Conservation (phyloP, 2,888 invertebrate genomes). For the Papilio elwesi region DNA sequence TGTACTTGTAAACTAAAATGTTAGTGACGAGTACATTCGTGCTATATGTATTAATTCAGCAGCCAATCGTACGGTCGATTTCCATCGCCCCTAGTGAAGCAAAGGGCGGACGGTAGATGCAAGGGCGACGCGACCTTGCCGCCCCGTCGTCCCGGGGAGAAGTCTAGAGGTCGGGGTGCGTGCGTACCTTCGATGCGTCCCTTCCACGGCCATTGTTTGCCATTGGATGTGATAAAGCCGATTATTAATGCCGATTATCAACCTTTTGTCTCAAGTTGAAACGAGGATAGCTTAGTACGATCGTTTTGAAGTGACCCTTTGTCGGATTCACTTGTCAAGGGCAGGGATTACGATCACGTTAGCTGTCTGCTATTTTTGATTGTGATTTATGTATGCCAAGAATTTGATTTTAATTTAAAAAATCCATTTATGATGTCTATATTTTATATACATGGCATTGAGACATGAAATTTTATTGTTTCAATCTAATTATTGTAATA, state of each 20-base stretch:
- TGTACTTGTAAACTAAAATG: slow-evolving; percentile 2
- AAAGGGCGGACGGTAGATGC: slow-evolving; percentile 70
- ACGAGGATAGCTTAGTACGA: slow-evolving; percentile 5
- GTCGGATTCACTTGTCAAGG: slow-evolving; percentile 3
- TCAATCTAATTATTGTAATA: not conserved
- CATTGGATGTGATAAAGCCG: slow-evolving; percentile 31
- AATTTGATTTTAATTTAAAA: not conserved
- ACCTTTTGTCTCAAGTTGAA: slow-evolving; percentile 39
- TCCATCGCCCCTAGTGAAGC: slow-evolving; percentile 44
- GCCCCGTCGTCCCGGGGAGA: slow-evolving; percentile 57
- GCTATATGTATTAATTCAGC: slow-evolving; percentile 25
- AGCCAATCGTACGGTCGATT: slow-evolving; percentile 36
- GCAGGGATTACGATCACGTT: not conserved
- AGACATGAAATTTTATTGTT: not conserved
- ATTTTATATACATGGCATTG: not conserved
- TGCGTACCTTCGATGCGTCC: slow-evolving; percentile 61
- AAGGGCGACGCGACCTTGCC: slow-evolving; percentile 76
- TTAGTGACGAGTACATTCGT: slow-evolving; percentile 22
- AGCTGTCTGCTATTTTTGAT: not conserved
- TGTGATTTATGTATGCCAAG: not conserved
- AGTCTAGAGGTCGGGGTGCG: slow-evolving; percentile 78
- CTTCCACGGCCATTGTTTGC: slow-evolving; percentile 48
- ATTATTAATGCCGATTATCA: slow-evolving; percentile 40
- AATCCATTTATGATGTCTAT: not conserved
- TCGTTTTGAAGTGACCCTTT: slow-evolving; percentile 21